Evolutionary conservation across 1,140 invertebrate genomes (phyloP), one percentile per base, ranked within the genome.

Genomic region (Campoletis sonorensis): DNA sequence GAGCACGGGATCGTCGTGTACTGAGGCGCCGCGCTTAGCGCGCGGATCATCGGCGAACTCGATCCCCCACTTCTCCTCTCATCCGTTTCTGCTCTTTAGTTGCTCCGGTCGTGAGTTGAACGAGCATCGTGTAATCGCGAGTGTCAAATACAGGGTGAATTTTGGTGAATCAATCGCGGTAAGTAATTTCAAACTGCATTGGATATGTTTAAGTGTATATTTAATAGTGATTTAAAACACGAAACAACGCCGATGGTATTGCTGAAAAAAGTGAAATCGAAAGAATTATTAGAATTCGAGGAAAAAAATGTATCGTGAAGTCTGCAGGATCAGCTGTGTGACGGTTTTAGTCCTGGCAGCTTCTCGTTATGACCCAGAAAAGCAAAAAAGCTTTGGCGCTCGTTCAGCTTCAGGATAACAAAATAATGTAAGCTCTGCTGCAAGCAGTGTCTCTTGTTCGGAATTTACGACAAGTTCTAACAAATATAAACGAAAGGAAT

Each of bases 241-340:
- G 40, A 45, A 45, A 45, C 8, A 45, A 45, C 8, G 40, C 7
- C 7, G 40, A 13, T 10, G 13, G 13, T 45, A 45, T 45, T 1
- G 5, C 11, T 45, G 40, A 8, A 1, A 45, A 45, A 45, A 45
- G 40, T 45, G 11, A 11, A 45, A 45, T 45, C 5, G 40, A 45
- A 45, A 45, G 11, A 11, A 45, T 45, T 10, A 45, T 45, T 45
- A 13, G 40, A 45, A 45, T 45, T n/a, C n/a, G 40, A 10, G 40
- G 40, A 11, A 45, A 45, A 45, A 45, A 45, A 45, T 45, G 40
- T 45, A 45, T 10, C 40, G 40, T 45, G 40, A 33, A 77, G 75
- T 61, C 49, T 67, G 40, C 61, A 80, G 51, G 51, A 81, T 75
- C 79, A 81, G 71, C 79, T 81, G 75, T 54, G 71, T 76, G 27